Conservation (phyloP, 2,888 invertebrate genomes). For the Temnothorax unifasciatus region DNA sequence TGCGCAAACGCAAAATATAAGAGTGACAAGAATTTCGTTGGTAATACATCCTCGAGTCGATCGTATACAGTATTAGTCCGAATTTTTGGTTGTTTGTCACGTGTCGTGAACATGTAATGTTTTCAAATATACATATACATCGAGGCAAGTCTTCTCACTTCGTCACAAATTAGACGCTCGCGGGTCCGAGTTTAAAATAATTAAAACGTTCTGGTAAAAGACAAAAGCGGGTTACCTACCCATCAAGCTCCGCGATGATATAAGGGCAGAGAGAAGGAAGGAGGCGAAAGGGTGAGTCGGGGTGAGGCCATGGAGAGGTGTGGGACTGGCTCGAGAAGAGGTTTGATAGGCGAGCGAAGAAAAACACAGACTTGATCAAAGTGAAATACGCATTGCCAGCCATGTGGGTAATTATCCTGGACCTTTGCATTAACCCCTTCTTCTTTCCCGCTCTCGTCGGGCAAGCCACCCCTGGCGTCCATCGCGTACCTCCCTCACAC, state of each 20-base stretch:
- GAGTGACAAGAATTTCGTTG: neutral
- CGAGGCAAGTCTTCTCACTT: constrained; percentile 53
- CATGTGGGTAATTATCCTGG: constrained; percentile 86
- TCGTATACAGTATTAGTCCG: neutral
- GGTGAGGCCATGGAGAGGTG: constrained; percentile 67
- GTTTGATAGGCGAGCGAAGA: constrained; percentile 85
- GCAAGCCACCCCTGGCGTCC: constrained; percentile 59
- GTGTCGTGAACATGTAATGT: neutral
- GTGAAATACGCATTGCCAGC: constrained; percentile 85
- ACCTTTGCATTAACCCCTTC: constrained; percentile 85
- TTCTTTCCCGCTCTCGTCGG: constrained; percentile 58
- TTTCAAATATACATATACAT: neutral
- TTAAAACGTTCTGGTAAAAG: constrained; percentile 84
- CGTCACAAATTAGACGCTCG: constrained; percentile 84
- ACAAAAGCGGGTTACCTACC: constrained; percentile 84
- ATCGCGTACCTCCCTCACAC: constrained; percentile 53
- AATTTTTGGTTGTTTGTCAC: neutral
- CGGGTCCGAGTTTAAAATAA: constrained; percentile 84
- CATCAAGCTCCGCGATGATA: constrained; percentile 77
- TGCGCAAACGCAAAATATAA: neutral
- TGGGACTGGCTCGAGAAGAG: constrained; percentile 61
- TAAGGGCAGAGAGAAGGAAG: constrained; percentile 79
- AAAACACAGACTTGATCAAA: constrained; percentile 86
- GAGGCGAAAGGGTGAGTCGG: constrained; percentile 75
- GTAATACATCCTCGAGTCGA: neutral